Evolutionary conservation across 2,797 vertebrate genomes (phyloP).

Genomic region (Xenentodon cancila): DNA sequence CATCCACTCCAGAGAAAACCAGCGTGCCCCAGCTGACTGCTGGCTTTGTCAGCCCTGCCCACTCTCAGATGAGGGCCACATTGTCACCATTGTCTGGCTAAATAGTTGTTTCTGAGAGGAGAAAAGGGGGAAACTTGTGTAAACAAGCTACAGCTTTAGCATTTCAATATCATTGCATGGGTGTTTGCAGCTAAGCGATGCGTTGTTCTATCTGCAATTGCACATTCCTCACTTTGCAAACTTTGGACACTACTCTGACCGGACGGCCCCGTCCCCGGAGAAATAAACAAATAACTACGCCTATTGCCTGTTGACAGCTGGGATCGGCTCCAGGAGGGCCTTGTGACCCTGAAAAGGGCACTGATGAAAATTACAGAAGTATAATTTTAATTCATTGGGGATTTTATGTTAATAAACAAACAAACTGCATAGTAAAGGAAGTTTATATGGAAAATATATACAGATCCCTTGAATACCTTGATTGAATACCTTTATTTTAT

Average conservation of each 20-base stretch:
- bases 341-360: no score
- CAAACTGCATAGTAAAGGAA: no score
- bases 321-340: no score
- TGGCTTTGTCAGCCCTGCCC: slow-evolving; percentile 74
- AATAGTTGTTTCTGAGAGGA: slow-evolving; percentile 74
- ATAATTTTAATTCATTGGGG: no score
- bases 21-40: slow-evolving; percentile 73
- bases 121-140: slow-evolving; percentile 80
- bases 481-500: no score
- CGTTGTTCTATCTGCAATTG: slow-evolving; percentile 64
- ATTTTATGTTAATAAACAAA: no score
- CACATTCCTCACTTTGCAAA: slow-evolving; percentile 66
- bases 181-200: slow-evolving; percentile 73
- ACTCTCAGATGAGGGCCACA: slow-evolving; percentile 81
- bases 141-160: slow-evolving; percentile 81
- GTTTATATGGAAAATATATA: no score
- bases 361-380: no score
- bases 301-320: no score
- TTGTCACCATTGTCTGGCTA: slow-evolving; percentile 81
- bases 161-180: slow-evolving; percentile 82
- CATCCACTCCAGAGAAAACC: slow-evolving; percentile 81
- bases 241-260: slow-evolving; percentile 58
- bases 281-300: no score
- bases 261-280: not conserved
- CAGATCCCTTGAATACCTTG: no score